Evolutionary conservation across 2,113 vertebrate genomes (phyloP).

Genomic region (Pipra filicauda): DNA sequence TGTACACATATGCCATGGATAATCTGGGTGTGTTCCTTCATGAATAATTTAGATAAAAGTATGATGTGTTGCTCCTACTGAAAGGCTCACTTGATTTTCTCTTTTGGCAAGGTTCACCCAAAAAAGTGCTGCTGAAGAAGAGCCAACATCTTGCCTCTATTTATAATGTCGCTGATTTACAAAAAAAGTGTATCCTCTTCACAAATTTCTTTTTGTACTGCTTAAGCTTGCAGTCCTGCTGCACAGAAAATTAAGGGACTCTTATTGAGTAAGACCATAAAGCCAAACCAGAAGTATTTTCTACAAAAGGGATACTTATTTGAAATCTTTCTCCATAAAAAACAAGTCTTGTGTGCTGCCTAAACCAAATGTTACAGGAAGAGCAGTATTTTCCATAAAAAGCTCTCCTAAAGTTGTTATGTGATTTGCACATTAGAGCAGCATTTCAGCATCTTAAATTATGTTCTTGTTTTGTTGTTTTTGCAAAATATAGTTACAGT

Average conservation of each 20-base stretch:
- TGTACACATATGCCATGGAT: background rate
- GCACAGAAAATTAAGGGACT: background rate
- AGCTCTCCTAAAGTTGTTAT: background rate
- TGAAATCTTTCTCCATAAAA: background rate
- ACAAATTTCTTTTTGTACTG: background rate
- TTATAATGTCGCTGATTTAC: background rate
- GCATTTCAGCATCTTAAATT: background rate
- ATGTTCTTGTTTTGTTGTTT: background rate
- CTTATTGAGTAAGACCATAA: background rate
- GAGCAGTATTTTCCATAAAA: background rate
- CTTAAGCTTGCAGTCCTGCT: background rate
- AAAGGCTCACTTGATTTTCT: slow-evolving; percentile 11
- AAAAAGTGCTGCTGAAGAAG: background rate
- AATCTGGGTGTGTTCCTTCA: background rate
- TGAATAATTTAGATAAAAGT: slow-evolving; percentile 16
- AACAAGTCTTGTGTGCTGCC: background rate
- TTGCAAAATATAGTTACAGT: background rate
- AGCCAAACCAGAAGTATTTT: background rate
- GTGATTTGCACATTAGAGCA: background rate
- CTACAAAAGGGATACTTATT: background rate
- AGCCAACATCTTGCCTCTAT: slow-evolving; percentile 7
- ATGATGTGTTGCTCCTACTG: background rate
- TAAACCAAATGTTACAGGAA: background rate
- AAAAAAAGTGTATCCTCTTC: background rate
- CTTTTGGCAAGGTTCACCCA: background rate